phyloP scores from a whole-genome alignment of 2,113 vertebrate genomes.

The Noturus placidus region DNA sequence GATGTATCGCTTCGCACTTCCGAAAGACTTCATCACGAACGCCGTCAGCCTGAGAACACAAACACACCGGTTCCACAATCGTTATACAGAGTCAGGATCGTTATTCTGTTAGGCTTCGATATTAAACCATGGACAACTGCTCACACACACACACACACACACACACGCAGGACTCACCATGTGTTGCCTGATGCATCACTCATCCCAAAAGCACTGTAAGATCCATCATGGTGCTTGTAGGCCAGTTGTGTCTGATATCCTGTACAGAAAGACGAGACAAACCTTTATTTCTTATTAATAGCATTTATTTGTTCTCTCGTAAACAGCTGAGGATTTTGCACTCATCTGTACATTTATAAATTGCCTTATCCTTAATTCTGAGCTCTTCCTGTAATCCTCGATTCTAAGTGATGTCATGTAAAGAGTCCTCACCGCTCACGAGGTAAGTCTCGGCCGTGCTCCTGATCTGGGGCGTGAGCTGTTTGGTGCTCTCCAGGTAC shows the following conservation, averaged over 20 bases:
- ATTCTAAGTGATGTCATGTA: neutral
- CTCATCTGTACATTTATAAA: neutral
- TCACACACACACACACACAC: no score
- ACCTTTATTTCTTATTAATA: neutral
- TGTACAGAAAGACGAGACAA: neutral
- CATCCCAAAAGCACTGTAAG: constrained; percentile 17
- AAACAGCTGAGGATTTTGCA: neutral
- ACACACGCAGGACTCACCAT: constrained; percentile 71
- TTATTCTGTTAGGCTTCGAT: no score
- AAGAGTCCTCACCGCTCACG: constrained; percentile 12
- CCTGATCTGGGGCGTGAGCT: constrained; percentile 44
- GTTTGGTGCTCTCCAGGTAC: constrained; percentile 72
- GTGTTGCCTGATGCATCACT: constrained; percentile 79
- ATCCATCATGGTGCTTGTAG: neutral
- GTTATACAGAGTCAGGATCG: neutral
- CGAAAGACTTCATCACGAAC: constrained; percentile 86
- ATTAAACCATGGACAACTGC: no score
- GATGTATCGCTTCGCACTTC: constrained; percentile 34
- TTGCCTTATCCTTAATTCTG: neutral
- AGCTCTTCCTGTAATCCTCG: neutral
- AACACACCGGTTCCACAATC: neutral
- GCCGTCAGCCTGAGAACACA: constrained; percentile 77
- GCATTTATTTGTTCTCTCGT: neutral
- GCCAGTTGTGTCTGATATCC: neutral
- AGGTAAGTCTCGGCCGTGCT: constrained; percentile 35